These are phyloP conservation scores for Neolamprologus cancellatus DNA, from an alignment of 2,113 vertebrate species.

Conservation along the genomic window DNA sequence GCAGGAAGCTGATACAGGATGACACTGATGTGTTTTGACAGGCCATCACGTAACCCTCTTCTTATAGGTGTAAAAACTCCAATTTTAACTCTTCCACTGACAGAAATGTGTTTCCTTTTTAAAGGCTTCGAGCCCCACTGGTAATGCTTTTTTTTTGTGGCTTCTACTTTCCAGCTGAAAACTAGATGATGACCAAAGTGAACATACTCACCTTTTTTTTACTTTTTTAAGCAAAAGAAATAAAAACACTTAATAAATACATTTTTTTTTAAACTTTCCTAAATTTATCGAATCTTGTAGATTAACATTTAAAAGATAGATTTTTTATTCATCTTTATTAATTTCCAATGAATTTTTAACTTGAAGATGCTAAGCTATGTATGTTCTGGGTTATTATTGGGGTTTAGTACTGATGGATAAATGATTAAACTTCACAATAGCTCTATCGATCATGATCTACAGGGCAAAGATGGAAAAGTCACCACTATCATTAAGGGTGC, in stretches of 20 bases:
- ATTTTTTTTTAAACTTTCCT: background rate
- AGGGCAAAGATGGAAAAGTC: background rate
- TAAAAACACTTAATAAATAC: background rate
- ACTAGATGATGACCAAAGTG: background rate
- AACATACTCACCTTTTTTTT: background rate
- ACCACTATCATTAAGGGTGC: background rate
- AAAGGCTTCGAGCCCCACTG: background rate
- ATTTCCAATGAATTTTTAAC: background rate
- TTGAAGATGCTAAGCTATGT: background rate
- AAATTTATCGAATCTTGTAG: background rate
- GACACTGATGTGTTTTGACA: conserved; percentile 41
- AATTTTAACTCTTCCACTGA: background rate
- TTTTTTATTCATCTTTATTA: background rate
- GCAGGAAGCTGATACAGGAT: conserved; percentile 7
- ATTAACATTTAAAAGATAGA: background rate
- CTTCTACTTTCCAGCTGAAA: background rate
- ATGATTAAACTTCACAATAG: background rate
- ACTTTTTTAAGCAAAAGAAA: background rate
- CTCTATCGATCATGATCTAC: background rate
- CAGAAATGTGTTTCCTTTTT: background rate
- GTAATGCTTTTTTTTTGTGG: background rate
- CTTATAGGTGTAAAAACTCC: background rate
- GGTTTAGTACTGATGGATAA: background rate
- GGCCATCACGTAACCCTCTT: conserved; percentile 13
- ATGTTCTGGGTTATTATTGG: background rate